Evolutionary conservation across 2,797 vertebrate genomes (phyloP).

Genomic region (Protonibea diacanthus): DNA sequence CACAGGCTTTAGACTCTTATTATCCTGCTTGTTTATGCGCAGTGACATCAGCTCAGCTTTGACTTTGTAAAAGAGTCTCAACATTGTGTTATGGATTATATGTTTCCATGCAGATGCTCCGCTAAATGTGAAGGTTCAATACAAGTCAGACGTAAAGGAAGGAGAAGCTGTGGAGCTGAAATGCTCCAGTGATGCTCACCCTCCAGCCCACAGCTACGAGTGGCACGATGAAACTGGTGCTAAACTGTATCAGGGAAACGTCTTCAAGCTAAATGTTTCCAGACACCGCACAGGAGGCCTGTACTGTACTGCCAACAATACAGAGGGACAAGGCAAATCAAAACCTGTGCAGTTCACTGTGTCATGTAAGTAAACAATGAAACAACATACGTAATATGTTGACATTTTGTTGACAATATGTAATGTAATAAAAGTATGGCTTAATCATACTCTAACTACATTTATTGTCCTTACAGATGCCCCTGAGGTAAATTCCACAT

Average conservation of each 20-base stretch:
- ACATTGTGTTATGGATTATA: not conserved
- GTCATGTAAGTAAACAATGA: constrained; percentile 67
- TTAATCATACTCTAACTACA: not conserved
- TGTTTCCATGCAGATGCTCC: constrained; percentile 69
- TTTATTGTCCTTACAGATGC: constrained; percentile 66
- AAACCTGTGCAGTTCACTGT: constrained; percentile 56
- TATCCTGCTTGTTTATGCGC: not conserved
- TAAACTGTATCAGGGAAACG: constrained; percentile 24
- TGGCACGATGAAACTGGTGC: constrained; percentile 61
- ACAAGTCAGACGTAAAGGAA: constrained; percentile 60
- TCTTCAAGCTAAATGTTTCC: constrained; percentile 66
- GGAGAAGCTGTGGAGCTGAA: constrained; percentile 65
- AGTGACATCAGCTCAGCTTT: not conserved
- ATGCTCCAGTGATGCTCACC: constrained; percentile 76
- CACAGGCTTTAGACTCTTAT: not conserved
- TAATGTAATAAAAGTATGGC: not conserved
- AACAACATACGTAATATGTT: not conserved
- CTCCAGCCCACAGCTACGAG: constrained; percentile 61
- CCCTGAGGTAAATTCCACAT: constrained; percentile 72
- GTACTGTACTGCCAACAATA: constrained; percentile 77
- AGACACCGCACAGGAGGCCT: constrained; percentile 60
- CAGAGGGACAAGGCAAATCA: constrained; percentile 63
- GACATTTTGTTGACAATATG: too few species aligned
- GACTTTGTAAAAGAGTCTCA: not conserved
- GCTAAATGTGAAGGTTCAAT: constrained; percentile 60